Evolutionary conservation across 2,888 invertebrate species (phyloP), one percentile per base, ranked within the genome.

Genomic region (Drosophila paranaensis): DNA sequence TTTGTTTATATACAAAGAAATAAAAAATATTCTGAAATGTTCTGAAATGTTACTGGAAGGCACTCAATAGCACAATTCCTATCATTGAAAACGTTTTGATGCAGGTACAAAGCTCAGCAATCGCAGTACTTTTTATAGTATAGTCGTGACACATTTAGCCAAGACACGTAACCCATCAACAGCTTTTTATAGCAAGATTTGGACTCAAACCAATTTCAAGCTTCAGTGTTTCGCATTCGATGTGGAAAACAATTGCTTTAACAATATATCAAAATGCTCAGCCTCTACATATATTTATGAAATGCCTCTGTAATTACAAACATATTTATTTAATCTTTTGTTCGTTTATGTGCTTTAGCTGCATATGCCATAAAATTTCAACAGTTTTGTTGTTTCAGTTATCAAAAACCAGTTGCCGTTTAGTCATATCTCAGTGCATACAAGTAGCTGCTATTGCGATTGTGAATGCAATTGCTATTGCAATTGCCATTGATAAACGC

Each of bases 331-430:
- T 43, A 46, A 43, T 56, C 11, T 20, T 11, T 39, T 60, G n/a
- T 45, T 4, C 16, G n/a, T 39, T 57, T 27, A 1, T 16, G 40
- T n/a, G 8, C 0, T 53, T 60, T 56, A 20, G 20, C 20, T 25
- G 37, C 33, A 45, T 61, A 68, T 48, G 27, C n/a, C 43, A 56
- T 14, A 53, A 54, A 71, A 71, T 80, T 56, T 68, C 71, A 63
- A 76, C 78, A 80, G 71, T 73, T 84, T 74, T 48, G 25, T 74
- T 48, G 25, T 16, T 20, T 71, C 30, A 62, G 30, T 20, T 42
- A 25, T 16, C 33, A 9, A 46, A 60, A 79, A 83, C 73, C 74
- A 82, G 76, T 79, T 80, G 79, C 76, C 60, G 35, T 62, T 64
- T 78, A 62, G 20, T 55, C 46, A 48, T 70, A 58, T 58, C 48